Evolutionary conservation across 1,140 invertebrate genomes (phyloP).

Genomic region (Aphidius gifuensis): DNA sequence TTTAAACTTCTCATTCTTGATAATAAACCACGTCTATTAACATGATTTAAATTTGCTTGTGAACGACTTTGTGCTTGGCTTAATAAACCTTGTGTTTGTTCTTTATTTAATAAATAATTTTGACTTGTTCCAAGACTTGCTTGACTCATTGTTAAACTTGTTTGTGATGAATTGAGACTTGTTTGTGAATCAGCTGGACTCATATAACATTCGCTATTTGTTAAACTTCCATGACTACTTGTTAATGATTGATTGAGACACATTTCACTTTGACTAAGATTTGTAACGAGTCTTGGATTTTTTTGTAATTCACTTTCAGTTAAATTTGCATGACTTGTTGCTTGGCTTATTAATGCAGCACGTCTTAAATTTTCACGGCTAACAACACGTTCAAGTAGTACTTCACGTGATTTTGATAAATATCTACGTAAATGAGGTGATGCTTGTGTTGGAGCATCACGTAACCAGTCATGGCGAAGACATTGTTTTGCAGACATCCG

Average conservation of each 20-base stretch:
- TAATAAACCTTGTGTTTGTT: conserved; percentile 50
- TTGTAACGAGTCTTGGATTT: conserved; percentile 29
- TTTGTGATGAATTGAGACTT: conserved; percentile 46
- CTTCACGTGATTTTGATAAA: conserved; percentile 60
- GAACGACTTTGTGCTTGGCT: conserved; percentile 47
- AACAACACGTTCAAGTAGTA: conserved; percentile 58
- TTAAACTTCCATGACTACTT: conserved; percentile 44
- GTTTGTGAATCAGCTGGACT: conserved; percentile 43
- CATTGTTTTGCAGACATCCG: conserved; percentile 60
- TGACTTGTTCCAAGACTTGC: conserved; percentile 42
- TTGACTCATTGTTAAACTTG: conserved; percentile 43
- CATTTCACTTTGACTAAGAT: conserved; percentile 57
- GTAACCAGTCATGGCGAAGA: conserved; percentile 62
- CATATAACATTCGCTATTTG: conserved; percentile 50
- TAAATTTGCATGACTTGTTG: conserved; percentile 43
- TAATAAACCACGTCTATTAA: conserved; percentile 38
- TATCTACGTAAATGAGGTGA: conserved; percentile 54
- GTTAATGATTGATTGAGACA: conserved; percentile 48
- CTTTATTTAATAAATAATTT: conserved; percentile 48
- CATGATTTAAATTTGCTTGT: conserved; percentile 46
- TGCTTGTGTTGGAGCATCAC: conserved; percentile 44
- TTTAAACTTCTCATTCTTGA: conserved; percentile 48
- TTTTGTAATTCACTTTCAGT: conserved; percentile 28
- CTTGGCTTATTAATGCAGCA: conserved; percentile 52
- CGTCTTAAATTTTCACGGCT: conserved; percentile 53